These are phyloP conservation scores for Nebria brevicollis DNA, from an alignment of 2,888 invertebrate genomes.

Conservation along the genomic window DNA sequence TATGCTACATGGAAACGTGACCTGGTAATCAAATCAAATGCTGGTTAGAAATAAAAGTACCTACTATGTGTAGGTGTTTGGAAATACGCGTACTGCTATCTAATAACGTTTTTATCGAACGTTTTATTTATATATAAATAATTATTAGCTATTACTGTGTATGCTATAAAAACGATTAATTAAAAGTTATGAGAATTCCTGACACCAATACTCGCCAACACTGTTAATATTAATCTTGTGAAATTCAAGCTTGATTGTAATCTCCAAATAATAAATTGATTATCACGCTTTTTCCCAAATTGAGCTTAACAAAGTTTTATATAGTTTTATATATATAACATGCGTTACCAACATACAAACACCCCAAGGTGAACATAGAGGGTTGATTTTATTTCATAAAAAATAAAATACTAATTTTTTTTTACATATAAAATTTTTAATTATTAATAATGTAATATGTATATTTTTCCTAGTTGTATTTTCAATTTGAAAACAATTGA, in stretches of 20 bases:
- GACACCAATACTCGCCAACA: neutral
- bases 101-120: neutral
- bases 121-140: slow-evolving; percentile 1
- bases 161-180: neutral
- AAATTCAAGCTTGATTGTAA: neutral
- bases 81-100: neutral
- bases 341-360: too few relatives aligned
- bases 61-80: neutral
- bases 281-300: neutral
- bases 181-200: neutral
- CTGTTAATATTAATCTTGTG: neutral
- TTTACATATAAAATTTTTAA: too few relatives aligned
- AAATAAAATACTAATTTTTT: too few relatives aligned
- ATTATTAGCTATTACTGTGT: neutral
- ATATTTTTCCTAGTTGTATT: neutral
- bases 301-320: too few relatives aligned
- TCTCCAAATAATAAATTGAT: neutral
- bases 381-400: too few relatives aligned
- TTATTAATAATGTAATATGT: neutral
- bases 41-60: neutral
- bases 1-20: neutral
- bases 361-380: too few relatives aligned
- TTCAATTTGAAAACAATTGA: neutral
- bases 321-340: too few relatives aligned
- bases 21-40: neutral